These are phyloP conservation scores for Lycaon pictus DNA, from an alignment of 2,113 vertebrate species.

Conservation along the genomic window DNA sequence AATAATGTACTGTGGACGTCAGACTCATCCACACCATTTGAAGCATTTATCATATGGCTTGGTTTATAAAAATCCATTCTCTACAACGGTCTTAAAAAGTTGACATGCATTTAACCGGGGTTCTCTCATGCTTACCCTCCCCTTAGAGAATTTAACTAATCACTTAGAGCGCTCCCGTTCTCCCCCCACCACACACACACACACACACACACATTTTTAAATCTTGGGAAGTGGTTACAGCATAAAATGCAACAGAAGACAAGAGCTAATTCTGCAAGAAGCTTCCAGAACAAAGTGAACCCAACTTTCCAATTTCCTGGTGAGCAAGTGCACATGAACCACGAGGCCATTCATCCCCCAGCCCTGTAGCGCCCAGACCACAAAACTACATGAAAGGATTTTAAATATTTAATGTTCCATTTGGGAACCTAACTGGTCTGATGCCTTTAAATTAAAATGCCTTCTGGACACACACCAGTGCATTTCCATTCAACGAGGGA, in stretches of 20 bases:
- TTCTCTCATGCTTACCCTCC: not conserved
- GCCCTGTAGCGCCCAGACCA: not conserved
- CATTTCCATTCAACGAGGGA: not conserved
- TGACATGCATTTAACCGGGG: not conserved
- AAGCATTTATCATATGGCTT: constrained; percentile 39
- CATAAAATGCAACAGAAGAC: constrained; percentile 39
- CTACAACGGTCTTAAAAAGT: constrained; percentile 14
- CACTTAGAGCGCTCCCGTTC: not conserved
- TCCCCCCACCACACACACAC: not conserved
- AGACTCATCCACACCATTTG: not conserved
- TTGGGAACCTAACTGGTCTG: not conserved
- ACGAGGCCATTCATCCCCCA: not conserved
- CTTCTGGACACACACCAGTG: not conserved
- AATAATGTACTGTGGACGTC: not conserved
- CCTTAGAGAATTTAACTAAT: not conserved
- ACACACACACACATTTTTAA: not conserved
- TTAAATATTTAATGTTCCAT: constrained; percentile 40
- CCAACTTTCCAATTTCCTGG: not conserved
- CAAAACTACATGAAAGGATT: constrained; percentile 22
- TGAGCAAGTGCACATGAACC: not conserved
- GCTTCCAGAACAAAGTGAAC: constrained; percentile 30
- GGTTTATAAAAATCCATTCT: constrained; percentile 6
- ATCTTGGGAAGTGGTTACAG: not conserved
- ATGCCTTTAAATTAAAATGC: constrained; percentile 25
- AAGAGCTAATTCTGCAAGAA: constrained; percentile 50